phyloP scores from a whole-genome alignment of 23 tunicate genomes.

The Botrylloides violaceus region DNA sequence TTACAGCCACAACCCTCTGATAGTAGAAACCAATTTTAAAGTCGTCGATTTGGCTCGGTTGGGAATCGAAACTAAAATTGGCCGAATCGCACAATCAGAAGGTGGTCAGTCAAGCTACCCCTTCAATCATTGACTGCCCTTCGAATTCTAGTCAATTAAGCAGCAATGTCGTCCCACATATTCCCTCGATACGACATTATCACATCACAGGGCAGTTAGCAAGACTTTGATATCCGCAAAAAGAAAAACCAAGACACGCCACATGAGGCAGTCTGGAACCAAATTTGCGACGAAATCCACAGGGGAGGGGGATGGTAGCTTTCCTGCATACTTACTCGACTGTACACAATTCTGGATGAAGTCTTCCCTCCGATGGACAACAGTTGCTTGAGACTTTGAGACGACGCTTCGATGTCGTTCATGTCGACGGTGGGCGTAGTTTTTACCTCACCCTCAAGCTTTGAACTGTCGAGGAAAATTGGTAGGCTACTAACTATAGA shows the following conservation, averaged over 20 bases:
- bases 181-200: neutral
- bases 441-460: too few species aligned
- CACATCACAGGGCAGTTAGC: too few species aligned
- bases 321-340: constrained; percentile 8
- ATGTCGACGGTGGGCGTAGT: neutral
- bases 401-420: neutral
- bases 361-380: neutral
- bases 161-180: neutral
- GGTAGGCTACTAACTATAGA: too few species aligned
- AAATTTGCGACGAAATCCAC: neutral
- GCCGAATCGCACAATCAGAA: too few species aligned
- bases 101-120: too few species aligned
- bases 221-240: neutral
- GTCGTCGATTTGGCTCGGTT: too few species aligned
- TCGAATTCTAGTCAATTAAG: neutral
- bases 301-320: neutral
- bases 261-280: neutral
- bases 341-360: constrained; percentile 14
- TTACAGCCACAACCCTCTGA: too few species aligned
- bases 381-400: constrained; percentile 22
- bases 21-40: too few species aligned
- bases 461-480: too few species aligned
- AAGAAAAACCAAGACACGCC: neutral
- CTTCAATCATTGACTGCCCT: neutral
- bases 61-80: too few species aligned